Evolutionary conservation across 2,888 invertebrate genomes (phyloP), one percentile per base, ranked within the genome.

Genomic region (Eupsilia transversa): DNA sequence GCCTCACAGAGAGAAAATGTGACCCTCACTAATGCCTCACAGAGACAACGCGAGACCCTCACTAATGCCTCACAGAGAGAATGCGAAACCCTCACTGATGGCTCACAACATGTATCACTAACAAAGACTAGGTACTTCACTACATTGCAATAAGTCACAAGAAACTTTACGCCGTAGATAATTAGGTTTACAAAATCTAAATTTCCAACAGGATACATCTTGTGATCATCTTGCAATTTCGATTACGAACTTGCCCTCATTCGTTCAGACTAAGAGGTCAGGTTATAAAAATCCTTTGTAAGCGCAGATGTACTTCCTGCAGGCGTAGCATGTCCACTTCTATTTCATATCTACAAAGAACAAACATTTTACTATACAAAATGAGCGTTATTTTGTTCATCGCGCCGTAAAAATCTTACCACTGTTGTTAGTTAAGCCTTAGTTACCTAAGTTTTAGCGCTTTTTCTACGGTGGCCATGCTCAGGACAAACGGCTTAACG

Each of bases 281-380:
- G 9, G 33, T 49, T 17, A 27, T 10, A 33, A 41, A 23, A 30
- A 7, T 7, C 7, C 17, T 27, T 27, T 43, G 17, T 27, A 27
- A 43, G 17, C 7, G 27, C 23, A 27, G 33, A n/a, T 43, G 10
- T 17, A 5, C 12, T 23, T 46, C 30, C 41, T 52, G n/a, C 52
- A n/a, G 23, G 20, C 27, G 66, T 20, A 33, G 23, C 30, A 12
- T 30, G 64, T 27, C 27, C 9, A 33, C 41, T 30, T 41, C 12
- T 41, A 3, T 33, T n/a, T 41, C 65, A 65, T 35, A 17, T 67
- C 65, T n/a, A 10, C n/a, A 17, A 33, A 66, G 30, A 63, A 67
- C 10, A 41, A 17, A 30, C 30, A 23, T 30, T 14, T 38, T 38
- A 4, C 35, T 23, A 63, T 23, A 27, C 60, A 64, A 30, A 64